A percentile compares a stretch with the other conserved stretches of the same genome.
Evolutionary conservation across 64 coral and sea anemone species (phyloP).

Genomic region (Stylophora pistillata): DNA sequence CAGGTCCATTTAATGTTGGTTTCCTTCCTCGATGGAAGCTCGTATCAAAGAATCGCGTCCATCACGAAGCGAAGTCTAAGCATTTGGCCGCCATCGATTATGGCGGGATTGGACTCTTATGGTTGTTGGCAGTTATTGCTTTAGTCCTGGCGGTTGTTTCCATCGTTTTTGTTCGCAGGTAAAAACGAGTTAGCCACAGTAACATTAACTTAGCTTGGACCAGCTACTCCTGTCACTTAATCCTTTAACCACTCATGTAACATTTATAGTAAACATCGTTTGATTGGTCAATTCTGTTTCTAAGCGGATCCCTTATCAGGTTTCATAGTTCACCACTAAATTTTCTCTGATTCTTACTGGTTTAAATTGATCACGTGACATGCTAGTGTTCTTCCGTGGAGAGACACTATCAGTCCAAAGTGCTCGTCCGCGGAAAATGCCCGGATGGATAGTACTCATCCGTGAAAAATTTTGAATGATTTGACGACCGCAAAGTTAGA

Average conservation of each 20-base stretch:
- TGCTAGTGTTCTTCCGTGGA: background rate
- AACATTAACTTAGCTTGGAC: background rate
- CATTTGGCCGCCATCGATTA: background rate
- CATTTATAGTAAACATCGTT: too few relatives aligned
- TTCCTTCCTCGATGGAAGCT: background rate
- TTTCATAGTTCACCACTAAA: too few relatives aligned
- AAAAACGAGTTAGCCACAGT: background rate
- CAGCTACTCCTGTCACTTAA: too few relatives aligned
- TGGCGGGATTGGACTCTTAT: background rate
- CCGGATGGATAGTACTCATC: background rate
- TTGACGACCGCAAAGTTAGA: too few relatives aligned
- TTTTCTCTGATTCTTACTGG: background rate
- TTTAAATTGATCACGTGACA: slow-evolving; percentile 2
- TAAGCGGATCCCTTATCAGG: too few relatives aligned
- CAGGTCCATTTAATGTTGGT: too few relatives aligned
- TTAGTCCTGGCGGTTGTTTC: background rate
- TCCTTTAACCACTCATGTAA: too few relatives aligned
- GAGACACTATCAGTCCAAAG: background rate
- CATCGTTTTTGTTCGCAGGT: slow-evolving; percentile 14
- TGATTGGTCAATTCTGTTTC: too few relatives aligned
- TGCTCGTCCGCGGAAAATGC: slow-evolving; percentile 6
- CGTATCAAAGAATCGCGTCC: background rate
- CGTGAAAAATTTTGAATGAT: too few relatives aligned
- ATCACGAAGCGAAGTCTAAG: background rate
- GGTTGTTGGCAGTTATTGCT: background rate